A percentile compares a stretch with the other conserved stretches of the same genome.
Evolutionary conservation across 2,888 invertebrate species (phyloP).

Genomic region (Eubasilissa splendida): DNA sequence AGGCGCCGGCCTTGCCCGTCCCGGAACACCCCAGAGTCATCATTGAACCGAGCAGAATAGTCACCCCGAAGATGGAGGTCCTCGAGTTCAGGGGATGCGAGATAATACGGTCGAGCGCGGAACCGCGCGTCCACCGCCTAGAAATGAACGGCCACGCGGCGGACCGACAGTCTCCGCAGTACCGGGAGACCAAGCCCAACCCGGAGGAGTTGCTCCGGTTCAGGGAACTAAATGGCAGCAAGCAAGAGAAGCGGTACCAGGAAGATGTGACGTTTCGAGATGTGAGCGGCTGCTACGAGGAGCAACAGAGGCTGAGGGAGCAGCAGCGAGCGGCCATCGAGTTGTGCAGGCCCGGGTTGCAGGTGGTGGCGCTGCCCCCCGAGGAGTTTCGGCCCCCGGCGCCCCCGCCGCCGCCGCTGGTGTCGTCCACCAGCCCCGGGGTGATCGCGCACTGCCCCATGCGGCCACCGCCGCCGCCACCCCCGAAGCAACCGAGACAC

Average conservation of each 20-base stretch:
- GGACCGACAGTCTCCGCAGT: conserved; percentile 7
- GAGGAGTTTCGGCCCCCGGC: conserved; percentile 64
- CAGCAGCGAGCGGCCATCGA: conserved; percentile 63
- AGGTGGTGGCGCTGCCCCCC: conserved; percentile 64
- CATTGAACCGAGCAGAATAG: conserved; percentile 53
- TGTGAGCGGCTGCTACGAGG: conserved; percentile 52
- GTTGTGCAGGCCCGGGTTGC: conserved; percentile 67
- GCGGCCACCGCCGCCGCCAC: conserved; percentile 71
- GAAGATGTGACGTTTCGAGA: conserved; percentile 64
- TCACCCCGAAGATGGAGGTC: conserved; percentile 36
- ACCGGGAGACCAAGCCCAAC: conserved; percentile 23
- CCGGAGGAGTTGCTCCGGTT: conserved; percentile 43
- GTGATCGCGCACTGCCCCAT: conserved; percentile 70
- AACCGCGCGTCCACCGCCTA: conserved; percentile 32
- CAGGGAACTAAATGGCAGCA: conserved; percentile 55
- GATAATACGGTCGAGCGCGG: conserved; percentile 40
- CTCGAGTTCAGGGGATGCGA: conserved; percentile 51
- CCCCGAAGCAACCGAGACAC: conserved; percentile 68
- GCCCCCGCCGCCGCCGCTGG: conserved; percentile 65
- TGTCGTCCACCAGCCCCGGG: conserved; percentile 69
- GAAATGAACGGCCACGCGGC: conserved; percentile 15
- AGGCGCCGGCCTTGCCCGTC: conserved; percentile 26
- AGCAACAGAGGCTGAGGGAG: conserved; percentile 54
- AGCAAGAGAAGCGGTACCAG: conserved; percentile 35
- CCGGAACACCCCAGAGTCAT: conserved; percentile 56